Evolutionary conservation across 1,140 invertebrate species (phyloP).

Genomic region (Globodera rostochiensis): DNA sequence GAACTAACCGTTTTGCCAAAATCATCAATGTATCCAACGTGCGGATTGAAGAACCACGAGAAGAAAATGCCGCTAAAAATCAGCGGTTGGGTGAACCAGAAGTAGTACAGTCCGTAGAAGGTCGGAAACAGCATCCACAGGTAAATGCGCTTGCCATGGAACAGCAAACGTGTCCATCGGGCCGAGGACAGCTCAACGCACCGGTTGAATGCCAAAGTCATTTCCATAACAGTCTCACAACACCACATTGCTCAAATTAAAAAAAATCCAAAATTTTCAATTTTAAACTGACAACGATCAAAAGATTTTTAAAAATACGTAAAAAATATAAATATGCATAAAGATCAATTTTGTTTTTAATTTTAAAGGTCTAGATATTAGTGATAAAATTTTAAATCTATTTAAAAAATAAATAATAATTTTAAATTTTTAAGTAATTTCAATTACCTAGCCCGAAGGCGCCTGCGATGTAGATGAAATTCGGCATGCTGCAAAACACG

Average conservation of each 20-base stretch:
- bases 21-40: constrained; percentile 28
- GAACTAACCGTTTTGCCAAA: constrained; percentile 7
- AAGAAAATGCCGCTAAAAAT: constrained; percentile 20
- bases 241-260: not conserved
- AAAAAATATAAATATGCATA: not conserved
- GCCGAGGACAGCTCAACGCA: constrained; percentile 2
- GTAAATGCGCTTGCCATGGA: constrained; percentile 21
- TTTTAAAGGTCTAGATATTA: too few relatives aligned
- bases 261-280: not conserved
- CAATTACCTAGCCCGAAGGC: constrained; percentile 22
- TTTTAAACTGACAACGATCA: too few relatives aligned
- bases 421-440: not conserved
- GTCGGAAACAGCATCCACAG: constrained; percentile 21
- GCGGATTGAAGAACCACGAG: constrained; percentile 23
- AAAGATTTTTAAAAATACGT: not conserved
- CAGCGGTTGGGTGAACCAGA: constrained; percentile 15
- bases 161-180: constrained; percentile 1
- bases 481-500: constrained; percentile 32
- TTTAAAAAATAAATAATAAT: not conserved
- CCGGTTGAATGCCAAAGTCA: constrained; percentile 6
- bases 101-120: constrained; percentile 18
- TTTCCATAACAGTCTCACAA: constrained; percentile 6
- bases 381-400: too few relatives aligned
- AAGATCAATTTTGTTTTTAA: not conserved
- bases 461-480: constrained; percentile 33